phyloP scores from a whole-genome alignment of 1,140 invertebrate species.

The Dendrolimus punctatus region DNA sequence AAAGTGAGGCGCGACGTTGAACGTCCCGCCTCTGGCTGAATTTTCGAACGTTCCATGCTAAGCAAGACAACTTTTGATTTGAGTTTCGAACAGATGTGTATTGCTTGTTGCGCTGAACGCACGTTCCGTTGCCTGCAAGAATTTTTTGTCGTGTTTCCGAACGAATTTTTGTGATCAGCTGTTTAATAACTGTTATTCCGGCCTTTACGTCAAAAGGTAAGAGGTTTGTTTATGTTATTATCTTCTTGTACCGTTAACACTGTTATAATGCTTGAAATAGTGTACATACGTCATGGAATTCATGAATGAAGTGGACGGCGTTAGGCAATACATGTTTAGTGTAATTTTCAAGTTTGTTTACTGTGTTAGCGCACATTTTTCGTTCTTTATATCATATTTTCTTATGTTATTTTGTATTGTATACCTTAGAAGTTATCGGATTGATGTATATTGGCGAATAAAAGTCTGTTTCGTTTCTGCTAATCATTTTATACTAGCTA shows the following conservation, averaged over 20 bases:
- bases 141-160: conserved; percentile 10
- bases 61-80: conserved; percentile 6
- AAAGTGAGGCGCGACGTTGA: conserved; percentile 36
- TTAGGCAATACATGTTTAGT: conserved; percentile 6
- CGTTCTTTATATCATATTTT: too few species aligned
- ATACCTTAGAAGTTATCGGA: too few species aligned
- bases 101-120: conserved; percentile 9
- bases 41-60: conserved; percentile 1
- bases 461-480: too few species aligned
- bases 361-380: background rate
- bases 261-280: too few species aligned
- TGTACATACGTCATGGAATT: conserved; percentile 10
- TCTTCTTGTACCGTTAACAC: too few species aligned
- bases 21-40: conserved; percentile 33
- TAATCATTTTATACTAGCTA: too few species aligned
- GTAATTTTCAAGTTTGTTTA: conserved; percentile 8
- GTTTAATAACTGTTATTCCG: conserved; percentile 5
- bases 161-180: conserved; percentile 16
- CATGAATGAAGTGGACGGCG: conserved; percentile 12
- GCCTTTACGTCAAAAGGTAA: too few species aligned
- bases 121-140: conserved; percentile 14
- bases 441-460: too few species aligned
- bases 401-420: too few species aligned
- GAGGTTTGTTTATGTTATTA: too few species aligned
- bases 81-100: conserved; percentile 16